Percentiles rank a stretch among this genome's conserved stretches.
These are phyloP conservation scores for Hypolimnas misippus DNA, from an alignment of 2,888 invertebrate species.

Conservation along the genomic window DNA sequence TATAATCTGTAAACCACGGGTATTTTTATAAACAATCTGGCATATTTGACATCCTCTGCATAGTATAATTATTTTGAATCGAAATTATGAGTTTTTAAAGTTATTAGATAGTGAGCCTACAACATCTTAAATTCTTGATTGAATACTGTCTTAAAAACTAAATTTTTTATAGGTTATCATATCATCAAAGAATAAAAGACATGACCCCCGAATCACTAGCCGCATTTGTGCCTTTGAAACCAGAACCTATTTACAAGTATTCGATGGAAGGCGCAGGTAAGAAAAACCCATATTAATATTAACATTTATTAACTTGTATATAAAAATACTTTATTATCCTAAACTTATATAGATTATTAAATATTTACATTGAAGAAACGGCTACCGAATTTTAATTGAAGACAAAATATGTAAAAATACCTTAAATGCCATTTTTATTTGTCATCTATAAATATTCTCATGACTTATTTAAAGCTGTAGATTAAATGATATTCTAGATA, in stretches of 20 bases:
- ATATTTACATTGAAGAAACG: slow-evolving; percentile 70
- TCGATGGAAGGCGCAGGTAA: slow-evolving; percentile 94
- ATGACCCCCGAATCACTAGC: slow-evolving; percentile 95
- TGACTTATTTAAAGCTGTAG: slow-evolving; percentile 39
- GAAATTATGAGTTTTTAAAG: too few species aligned
- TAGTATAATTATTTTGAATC: neutral
- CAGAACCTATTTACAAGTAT: slow-evolving; percentile 95
- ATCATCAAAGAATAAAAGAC: slow-evolving; percentile 96
- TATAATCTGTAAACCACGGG: too few species aligned
- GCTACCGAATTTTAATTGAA: slow-evolving; percentile 39
- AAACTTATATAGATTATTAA: slow-evolving; percentile 62
- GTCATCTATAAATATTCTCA: slow-evolving; percentile 29
- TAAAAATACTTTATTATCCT: slow-evolving; percentile 50
- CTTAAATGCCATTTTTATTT: slow-evolving; percentile 45
- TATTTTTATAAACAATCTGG: too few species aligned
- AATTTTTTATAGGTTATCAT: slow-evolving; percentile 88
- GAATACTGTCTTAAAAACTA: slow-evolving; percentile 2
- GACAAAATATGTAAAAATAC: slow-evolving; percentile 19
- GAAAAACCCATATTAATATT: slow-evolving; percentile 67
- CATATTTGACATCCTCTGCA: too few species aligned
- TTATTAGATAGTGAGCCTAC: too few species aligned
- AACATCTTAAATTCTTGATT: neutral
- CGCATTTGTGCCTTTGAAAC: slow-evolving; percentile 92
- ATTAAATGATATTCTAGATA: slow-evolving; percentile 30
- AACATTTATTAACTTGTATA: slow-evolving; percentile 44